A percentile compares a stretch with the other conserved stretches of the same genome.
Conservation (phyloP, 2,888 invertebrate genomes). For the Napeogenes inachia region DNA sequence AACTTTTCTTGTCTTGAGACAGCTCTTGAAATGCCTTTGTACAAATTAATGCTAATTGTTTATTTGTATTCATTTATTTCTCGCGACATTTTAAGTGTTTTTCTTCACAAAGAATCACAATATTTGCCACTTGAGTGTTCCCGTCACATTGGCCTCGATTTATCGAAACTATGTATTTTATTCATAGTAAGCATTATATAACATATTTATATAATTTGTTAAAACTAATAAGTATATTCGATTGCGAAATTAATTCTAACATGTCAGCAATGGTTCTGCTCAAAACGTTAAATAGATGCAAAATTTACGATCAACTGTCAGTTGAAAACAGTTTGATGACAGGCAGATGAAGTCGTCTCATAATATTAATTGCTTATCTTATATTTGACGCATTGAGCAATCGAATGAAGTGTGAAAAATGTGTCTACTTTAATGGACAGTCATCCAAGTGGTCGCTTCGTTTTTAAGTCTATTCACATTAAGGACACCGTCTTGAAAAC, state of each 20-base stretch:
- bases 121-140: conserved; percentile 36
- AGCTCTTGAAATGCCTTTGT: conserved; percentile 25
- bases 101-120: conserved; percentile 33
- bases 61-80: conserved; percentile 35
- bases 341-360: conserved; percentile 10
- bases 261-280: neutral
- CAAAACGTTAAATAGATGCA: neutral
- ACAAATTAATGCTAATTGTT: conserved; percentile 33
- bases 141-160: conserved; percentile 27
- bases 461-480: conserved; percentile 14
- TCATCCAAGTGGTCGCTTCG: conserved; percentile 12
- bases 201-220: too few species aligned
- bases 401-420: conserved; percentile 26
- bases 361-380: conserved; percentile 22
- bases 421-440: conserved; percentile 12
- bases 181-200: neutral
- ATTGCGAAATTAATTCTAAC: neutral
- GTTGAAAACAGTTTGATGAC: conserved; percentile 4
- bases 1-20: conserved; percentile 11
- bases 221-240: neutral
- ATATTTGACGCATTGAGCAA: conserved; percentile 26
- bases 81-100: conserved; percentile 36
- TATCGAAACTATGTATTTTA: conserved; percentile 22
- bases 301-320: neutral
- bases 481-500: conserved; percentile 18